Conservation (phyloP, 1,140 invertebrate genomes). For the Leucophenga varia region DNA sequence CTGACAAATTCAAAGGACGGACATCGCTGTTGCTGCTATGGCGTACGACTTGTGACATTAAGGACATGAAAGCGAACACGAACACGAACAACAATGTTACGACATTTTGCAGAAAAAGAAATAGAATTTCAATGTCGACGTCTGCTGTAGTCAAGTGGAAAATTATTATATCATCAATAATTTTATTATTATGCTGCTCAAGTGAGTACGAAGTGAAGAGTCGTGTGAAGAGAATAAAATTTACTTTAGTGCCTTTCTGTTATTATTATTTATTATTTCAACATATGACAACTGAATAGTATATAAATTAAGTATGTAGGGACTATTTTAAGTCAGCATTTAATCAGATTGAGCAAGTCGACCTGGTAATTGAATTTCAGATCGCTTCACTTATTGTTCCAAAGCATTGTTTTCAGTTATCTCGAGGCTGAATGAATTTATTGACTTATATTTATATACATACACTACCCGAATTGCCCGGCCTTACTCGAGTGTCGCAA, state of each 20-base stretch:
- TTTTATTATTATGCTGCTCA: constrained; percentile 47
- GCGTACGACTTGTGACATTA: constrained; percentile 3
- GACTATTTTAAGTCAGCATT: background rate
- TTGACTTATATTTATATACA: background rate
- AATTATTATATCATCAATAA: constrained; percentile 55
- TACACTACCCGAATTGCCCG: background rate
- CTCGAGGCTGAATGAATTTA: background rate
- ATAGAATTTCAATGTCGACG: constrained; percentile 26
- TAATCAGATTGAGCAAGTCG: background rate
- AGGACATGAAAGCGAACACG: constrained; percentile 4
- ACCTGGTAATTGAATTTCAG: background rate
- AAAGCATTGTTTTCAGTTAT: constrained; percentile 1
- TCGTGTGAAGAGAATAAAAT: background rate
- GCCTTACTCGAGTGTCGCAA: background rate
- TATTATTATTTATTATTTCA: constrained; percentile 18
- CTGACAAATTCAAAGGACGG: constrained; percentile 14
- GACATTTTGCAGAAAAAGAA: constrained; percentile 23
- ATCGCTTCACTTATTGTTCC: constrained; percentile 5
- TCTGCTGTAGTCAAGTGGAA: constrained; percentile 54
- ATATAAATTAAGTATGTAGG: background rate
- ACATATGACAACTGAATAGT: background rate
- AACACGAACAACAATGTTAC: constrained; percentile 13
- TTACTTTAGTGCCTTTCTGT: constrained; percentile 4
- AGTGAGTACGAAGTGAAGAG: constrained; percentile 35
- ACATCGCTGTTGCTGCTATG: constrained; percentile 6